Percentiles rank a stretch among this genome's conserved stretches.
Conservation (phyloP, 2,797 vertebrate species). For the Sibirionetta formosa region DNA sequence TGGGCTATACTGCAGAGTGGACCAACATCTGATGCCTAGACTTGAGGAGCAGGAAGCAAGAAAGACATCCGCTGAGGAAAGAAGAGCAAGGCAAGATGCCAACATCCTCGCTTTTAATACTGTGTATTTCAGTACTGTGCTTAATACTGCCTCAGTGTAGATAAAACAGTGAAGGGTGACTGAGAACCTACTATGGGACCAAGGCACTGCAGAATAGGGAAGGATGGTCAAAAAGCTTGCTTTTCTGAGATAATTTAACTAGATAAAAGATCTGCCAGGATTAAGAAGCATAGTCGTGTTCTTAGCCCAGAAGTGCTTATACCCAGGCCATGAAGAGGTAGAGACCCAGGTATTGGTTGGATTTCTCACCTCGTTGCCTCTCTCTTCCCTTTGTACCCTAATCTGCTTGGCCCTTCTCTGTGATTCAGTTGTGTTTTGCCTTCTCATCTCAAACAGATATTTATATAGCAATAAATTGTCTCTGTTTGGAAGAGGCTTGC, state of each 20-base stretch:
- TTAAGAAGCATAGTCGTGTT: background rate
- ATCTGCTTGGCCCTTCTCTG: background rate
- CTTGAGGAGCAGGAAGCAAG: background rate
- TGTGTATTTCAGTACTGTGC: too few species aligned
- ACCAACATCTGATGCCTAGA: background rate
- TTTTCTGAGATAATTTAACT: background rate
- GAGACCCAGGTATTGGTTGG: background rate
- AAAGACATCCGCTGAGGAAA: background rate
- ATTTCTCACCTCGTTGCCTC: background rate
- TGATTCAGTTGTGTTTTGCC: background rate
- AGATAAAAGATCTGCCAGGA: background rate
- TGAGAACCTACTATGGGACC: background rate
- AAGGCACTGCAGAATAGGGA: background rate
- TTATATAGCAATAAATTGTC: rapidly evolving
- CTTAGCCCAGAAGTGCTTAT: background rate
- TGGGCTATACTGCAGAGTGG: background rate
- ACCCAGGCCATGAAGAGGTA: background rate
- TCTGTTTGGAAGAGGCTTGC: background rate
- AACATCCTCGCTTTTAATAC: background rate
- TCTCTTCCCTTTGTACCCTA: background rate
- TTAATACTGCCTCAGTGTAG: background rate
- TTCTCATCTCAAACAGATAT: background rate
- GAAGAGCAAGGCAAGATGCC: background rate
- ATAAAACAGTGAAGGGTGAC: background rate
- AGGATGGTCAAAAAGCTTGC: rapidly evolving